Base-by-base conservation (phyloP, 2,888 invertebrate species). In the Stenoptilia bipunctidactyla region DNA sequence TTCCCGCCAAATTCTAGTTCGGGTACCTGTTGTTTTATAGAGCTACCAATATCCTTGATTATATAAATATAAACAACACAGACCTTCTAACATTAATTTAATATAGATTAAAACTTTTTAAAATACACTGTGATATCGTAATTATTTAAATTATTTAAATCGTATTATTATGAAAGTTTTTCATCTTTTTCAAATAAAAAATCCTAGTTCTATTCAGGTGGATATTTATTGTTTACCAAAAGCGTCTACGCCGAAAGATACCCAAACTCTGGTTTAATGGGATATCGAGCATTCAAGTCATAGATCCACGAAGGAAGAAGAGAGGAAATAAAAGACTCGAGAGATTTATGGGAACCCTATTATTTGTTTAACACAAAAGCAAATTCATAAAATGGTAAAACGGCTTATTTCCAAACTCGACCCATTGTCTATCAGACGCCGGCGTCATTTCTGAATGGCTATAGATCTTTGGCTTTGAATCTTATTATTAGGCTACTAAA, bases 241-340 rank as follows among this genome's bases (percentile, higher is more conserved):
- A 34, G 34, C 30, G 41, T 40, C 49, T 66, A 66, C 66, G 49
- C 49, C 57, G 66, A 67, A 69, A 57, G 48, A 54, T 13, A 52
- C 49, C 49, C 54, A 62, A 63, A 65, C 58, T 55, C 57, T 63
- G 48, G 51, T 52, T 51, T 66, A 69, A 70, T 69, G 70, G 64
- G 64, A 67, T 70, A 65, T 66, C 61, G 55, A 68, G 58, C 55
- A 64, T 70, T 59, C 55, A 56, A 51, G 48, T 57, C 53, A 59
- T 56, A 58, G 58, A 54, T 58, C 56, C 52, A 55, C 58, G 55
- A 56, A 63, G 63, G 58, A 58, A 61, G 58, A 51, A 61, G 58
- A 51, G 50, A 69, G 71, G 68, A 74, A 72, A 70, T 73, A 74
- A 72, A 69, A 63, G 66, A 46, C 53, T 69, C 59, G 51, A 69